A percentile compares a stretch with the other conserved stretches of the same genome.
These are phyloP conservation scores for Nasua narica DNA, from an alignment of 2,797 vertebrate genomes.

Conservation along the genomic window DNA sequence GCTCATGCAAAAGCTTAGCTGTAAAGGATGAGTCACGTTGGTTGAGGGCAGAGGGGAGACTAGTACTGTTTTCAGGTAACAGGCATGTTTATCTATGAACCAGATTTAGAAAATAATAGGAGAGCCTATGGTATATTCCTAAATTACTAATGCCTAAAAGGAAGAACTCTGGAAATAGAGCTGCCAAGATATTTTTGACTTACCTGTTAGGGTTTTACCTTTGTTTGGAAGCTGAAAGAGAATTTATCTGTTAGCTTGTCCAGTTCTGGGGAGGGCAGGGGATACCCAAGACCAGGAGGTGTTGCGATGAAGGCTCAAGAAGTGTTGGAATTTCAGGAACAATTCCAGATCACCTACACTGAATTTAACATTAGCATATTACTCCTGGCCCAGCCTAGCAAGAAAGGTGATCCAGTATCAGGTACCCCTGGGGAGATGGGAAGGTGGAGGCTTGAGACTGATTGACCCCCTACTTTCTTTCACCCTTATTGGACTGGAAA, in stretches of 20 bases:
- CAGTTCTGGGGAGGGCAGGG: background rate
- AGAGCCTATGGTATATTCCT: background rate
- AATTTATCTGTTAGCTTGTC: background rate
- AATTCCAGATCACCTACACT: background rate
- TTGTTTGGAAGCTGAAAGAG: background rate
- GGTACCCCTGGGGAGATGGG: background rate
- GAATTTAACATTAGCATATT: background rate
- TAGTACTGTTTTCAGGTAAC: background rate
- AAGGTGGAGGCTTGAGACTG: background rate
- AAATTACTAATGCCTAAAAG: background rate
- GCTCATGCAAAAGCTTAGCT: background rate
- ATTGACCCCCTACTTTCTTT: background rate
- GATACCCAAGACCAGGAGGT: background rate
- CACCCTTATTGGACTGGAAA: background rate
- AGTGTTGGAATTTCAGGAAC: background rate
- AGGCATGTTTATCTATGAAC: background rate
- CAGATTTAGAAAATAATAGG: background rate
- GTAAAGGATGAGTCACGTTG: background rate
- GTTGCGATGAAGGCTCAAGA: background rate
- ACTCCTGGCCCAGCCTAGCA: background rate
- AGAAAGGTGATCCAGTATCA: background rate
- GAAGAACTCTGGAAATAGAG: background rate
- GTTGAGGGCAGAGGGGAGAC: background rate
- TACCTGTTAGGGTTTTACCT: background rate
- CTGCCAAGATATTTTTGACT: background rate